Evolutionary conservation across 1,140 invertebrate genomes (phyloP).

Genomic region (Pseudomyrmex flavicornis): DNA sequence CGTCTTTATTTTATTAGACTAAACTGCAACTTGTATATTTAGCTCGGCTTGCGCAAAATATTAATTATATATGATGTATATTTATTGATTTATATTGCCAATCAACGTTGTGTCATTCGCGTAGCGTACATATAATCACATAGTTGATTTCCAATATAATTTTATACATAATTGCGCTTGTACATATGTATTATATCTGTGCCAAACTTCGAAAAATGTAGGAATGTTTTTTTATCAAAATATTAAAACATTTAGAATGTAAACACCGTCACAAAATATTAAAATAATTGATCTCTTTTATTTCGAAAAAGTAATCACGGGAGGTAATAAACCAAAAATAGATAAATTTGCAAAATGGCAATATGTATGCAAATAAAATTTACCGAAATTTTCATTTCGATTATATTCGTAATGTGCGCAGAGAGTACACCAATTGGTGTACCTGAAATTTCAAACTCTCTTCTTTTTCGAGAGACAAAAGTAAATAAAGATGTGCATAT

Average conservation of each 20-base stretch:
- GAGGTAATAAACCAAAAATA: no score
- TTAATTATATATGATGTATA: constrained; percentile 63
- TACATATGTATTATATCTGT: background rate
- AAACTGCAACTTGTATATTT: constrained; percentile 55
- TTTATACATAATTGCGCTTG: constrained; percentile 23
- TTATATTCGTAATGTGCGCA: background rate
- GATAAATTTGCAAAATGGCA: constrained; percentile 2
- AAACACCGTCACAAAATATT: constrained; percentile 3
- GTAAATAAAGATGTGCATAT: constrained; percentile 16
- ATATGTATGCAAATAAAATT: constrained; percentile 10
- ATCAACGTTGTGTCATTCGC: constrained; percentile 34
- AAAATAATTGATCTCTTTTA: background rate
- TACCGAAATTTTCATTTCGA: background rate
- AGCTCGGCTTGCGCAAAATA: constrained; percentile 36
- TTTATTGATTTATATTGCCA: constrained; percentile 60
- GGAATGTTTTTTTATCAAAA: background rate
- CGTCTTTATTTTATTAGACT: constrained; percentile 57
- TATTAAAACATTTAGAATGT: constrained; percentile 36
- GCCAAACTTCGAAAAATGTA: background rate
- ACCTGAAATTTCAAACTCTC: background rate
- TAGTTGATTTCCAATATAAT: constrained; percentile 58
- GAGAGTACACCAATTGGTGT: background rate
- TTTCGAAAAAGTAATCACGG: background rate
- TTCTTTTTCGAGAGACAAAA: background rate
- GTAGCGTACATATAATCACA: constrained; percentile 26